Evolutionary conservation across 2,113 vertebrate genomes (phyloP), one percentile per base, ranked within the genome.

Genomic region (Anguilla japonica): DNA sequence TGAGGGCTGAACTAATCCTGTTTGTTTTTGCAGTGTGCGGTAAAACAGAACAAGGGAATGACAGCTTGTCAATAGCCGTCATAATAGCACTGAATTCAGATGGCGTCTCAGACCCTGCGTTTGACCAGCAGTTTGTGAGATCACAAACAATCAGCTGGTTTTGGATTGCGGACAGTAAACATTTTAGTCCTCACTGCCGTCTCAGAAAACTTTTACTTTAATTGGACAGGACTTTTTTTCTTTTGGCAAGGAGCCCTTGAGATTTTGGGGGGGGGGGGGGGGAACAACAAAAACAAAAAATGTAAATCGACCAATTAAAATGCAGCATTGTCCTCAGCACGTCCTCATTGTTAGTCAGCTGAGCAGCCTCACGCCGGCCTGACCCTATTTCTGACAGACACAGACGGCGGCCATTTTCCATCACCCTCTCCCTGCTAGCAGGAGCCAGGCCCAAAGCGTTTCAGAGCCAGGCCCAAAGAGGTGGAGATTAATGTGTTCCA

Each of bases 121-220:
- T 75, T 75, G 71, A 75, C n/a, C 9, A 13, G n/a, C 9, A 34
- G 26, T 75, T 75, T 13, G 2, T 75, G 7, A 13, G 34, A 34
- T 20, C 20, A 5, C 20, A 5, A 67, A 67, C 4, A 26, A 75
- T 34, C 71, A 13, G 26, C 13, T 34, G 71, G n/a, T n/a, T 29
- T 34, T 75, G n/a, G 71, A 75, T 34, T 34, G 71, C 15, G 26
- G 60, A 84, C 83, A 84, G 41, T 5, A 26, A 63, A 8, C 22
- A 56, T 60, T 67, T 67, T 67, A 83, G 40, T 41, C 41, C 22
- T 84, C 22, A 11, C 39, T 67, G 7, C 39, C 22, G 20, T 60
- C 41, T 39, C 57, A 67, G 40, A 71, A 84, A 67, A 41, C 40
- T 40, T 84, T 84, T 60, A 43, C 20, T 13, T 84, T 84, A 43